A percentile compares a stretch with the other conserved stretches of the same genome.
phyloP scores from a whole-genome alignment of 2,113 vertebrate species.

The Tachysurus fulvidraco region DNA sequence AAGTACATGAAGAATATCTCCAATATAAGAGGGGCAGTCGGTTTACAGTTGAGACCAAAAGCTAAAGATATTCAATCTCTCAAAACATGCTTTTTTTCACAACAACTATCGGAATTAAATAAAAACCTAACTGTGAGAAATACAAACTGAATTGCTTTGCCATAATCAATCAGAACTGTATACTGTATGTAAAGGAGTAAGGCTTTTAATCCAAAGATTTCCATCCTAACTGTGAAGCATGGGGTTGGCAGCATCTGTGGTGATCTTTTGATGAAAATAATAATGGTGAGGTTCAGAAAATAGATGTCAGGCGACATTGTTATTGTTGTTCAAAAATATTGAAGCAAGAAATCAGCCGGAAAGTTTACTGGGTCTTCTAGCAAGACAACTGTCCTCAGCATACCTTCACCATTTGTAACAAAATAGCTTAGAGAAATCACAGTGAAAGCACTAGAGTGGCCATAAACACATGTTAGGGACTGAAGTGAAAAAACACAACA shows the following conservation, averaged over 20 bases:
- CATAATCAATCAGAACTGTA: background rate
- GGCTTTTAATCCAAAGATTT: background rate
- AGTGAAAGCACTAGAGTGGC: background rate
- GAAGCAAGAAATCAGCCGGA: background rate
- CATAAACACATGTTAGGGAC: background rate
- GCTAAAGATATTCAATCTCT: background rate
- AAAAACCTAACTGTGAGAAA: background rate
- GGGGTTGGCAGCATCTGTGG: background rate
- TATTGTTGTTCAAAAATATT: no score
- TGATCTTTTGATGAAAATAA: background rate
- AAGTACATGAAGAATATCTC: background rate
- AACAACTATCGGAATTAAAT: no score
- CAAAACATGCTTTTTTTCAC: no score
- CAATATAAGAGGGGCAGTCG: background rate
- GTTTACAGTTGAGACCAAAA: background rate
- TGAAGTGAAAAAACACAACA: background rate
- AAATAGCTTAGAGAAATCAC: background rate
- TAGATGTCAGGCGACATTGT: background rate
- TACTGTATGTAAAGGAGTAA: background rate
- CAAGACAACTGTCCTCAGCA: background rate
- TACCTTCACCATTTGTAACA: background rate
- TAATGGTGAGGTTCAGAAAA: background rate
- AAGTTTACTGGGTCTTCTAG: background rate
- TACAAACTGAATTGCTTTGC: background rate
- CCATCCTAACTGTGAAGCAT: background rate